Evolutionary conservation across 2,797 vertebrate species (phyloP).

Genomic region (Chiloscyllium punctatum): DNA sequence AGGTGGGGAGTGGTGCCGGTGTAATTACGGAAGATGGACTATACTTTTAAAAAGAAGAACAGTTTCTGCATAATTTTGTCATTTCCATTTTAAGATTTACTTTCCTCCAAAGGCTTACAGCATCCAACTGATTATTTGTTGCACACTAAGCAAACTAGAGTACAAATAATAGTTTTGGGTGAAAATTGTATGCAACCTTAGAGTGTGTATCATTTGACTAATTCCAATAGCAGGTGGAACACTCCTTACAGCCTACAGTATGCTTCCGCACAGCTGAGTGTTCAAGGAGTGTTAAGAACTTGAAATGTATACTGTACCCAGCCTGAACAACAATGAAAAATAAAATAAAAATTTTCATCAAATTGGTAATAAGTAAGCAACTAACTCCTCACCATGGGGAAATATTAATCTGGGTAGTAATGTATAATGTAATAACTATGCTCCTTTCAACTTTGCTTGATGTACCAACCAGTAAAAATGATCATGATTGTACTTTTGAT

Average conservation of each 20-base stretch:
- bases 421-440: not conserved
- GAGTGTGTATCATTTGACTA: not conserved
- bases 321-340: not conserved
- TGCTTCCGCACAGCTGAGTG: not conserved
- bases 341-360: not conserved
- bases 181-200: not conserved
- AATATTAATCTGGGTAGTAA: not conserved
- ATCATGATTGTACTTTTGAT: not conserved
- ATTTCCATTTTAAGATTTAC: not conserved
- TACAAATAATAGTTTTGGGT: not conserved
- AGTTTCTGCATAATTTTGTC: not conserved
- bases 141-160: not conserved
- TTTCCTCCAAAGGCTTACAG: not conserved
- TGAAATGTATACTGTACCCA: not conserved
- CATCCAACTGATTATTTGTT: not conserved
- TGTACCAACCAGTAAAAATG: not conserved
- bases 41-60: not conserved
- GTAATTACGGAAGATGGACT: no score
- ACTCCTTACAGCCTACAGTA: not conserved
- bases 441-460: not conserved
- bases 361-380: not conserved
- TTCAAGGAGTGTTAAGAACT: not conserved
- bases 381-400: not conserved
- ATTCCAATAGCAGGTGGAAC: not conserved
- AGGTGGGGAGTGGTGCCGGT: no score